Conservation (phyloP, 2,113 vertebrate genomes). For the Sprattus sprattus region DNA sequence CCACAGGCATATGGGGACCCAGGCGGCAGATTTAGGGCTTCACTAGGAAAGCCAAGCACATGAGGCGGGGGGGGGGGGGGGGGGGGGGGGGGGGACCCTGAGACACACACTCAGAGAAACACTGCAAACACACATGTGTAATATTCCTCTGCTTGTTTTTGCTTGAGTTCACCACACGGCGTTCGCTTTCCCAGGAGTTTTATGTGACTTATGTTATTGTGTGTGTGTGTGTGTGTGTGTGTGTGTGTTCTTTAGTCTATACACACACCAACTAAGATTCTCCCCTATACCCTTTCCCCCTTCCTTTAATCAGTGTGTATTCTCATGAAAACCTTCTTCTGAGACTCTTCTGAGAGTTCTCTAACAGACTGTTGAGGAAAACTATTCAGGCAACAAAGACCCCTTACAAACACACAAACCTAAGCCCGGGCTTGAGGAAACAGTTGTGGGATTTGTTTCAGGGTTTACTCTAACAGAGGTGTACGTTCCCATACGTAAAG, state of each 20-base stretch:
- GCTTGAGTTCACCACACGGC: constrained; percentile 36
- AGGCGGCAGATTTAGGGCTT: too few relatives aligned
- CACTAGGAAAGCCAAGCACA: not conserved
- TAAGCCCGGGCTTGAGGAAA: not conserved
- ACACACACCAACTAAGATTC: too few relatives aligned
- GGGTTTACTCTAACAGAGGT: not conserved
- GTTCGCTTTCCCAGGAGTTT: constrained; percentile 61
- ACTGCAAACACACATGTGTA: constrained; percentile 18
- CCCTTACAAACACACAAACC: not conserved
- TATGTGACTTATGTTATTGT: constrained; percentile 32
- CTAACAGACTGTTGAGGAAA: not conserved
- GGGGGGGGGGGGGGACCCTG: not conserved
- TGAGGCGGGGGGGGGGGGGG: not conserved
- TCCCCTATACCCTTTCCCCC: too few relatives aligned
- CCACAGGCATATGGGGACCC: not conserved
- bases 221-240: constrained; percentile 17
- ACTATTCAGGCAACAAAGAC: not conserved
- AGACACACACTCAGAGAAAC: not conserved
- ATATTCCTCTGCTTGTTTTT: constrained; percentile 54
- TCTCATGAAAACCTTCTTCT: too few relatives aligned
- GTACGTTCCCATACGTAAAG: not conserved
- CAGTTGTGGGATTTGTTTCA: not conserved
- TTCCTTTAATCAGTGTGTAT: too few relatives aligned
- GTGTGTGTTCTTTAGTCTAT: not conserved
- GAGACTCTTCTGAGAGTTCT: not conserved